These are phyloP conservation scores for Falco berigora DNA, from an alignment of 2,797 vertebrate species.

Conservation along the genomic window DNA sequence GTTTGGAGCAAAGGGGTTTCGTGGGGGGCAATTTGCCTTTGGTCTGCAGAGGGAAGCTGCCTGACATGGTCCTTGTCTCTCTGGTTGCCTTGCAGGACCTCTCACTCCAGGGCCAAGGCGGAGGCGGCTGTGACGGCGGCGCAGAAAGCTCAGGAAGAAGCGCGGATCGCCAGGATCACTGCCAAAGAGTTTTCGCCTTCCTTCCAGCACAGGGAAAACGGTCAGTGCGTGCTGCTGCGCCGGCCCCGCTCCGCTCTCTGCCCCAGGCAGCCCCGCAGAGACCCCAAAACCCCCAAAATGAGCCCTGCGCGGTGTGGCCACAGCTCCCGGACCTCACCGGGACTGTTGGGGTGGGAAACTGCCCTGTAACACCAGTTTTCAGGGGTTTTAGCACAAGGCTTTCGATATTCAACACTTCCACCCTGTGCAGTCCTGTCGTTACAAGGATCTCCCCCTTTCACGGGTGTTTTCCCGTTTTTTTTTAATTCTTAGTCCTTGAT, in stretches of 20 bases:
- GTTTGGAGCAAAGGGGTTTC: fast-evolving
- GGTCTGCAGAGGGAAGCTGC: neutral
- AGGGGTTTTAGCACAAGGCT: neutral
- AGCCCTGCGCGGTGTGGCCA: fast-evolving
- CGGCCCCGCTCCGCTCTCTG: neutral
- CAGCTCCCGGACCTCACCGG: fast-evolving
- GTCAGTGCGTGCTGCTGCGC: slow-evolving; percentile 68
- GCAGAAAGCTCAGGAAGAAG: slow-evolving; percentile 94
- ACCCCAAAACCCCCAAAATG: fast-evolving
- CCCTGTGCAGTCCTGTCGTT: fast-evolving
- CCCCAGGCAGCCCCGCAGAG: neutral
- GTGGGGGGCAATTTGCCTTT: fast-evolving
- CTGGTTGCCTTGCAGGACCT: slow-evolving; percentile 79
- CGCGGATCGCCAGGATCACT: slow-evolving; percentile 90
- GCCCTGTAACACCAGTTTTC: fast-evolving
- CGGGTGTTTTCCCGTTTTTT: neutral
- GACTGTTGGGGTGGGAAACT: neutral
- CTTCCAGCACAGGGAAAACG: slow-evolving; percentile 93
- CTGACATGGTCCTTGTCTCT: neutral
- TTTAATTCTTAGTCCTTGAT: fast-evolving
- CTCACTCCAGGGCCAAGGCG: slow-evolving; percentile 91
- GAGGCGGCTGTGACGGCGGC: slow-evolving; percentile 86
- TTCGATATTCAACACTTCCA: neutral
- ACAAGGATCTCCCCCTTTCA: neutral
- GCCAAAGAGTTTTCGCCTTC: slow-evolving; percentile 99